Evolutionary conservation across 2,888 invertebrate species (phyloP).

Genomic region (Ochlodes sylvanus): DNA sequence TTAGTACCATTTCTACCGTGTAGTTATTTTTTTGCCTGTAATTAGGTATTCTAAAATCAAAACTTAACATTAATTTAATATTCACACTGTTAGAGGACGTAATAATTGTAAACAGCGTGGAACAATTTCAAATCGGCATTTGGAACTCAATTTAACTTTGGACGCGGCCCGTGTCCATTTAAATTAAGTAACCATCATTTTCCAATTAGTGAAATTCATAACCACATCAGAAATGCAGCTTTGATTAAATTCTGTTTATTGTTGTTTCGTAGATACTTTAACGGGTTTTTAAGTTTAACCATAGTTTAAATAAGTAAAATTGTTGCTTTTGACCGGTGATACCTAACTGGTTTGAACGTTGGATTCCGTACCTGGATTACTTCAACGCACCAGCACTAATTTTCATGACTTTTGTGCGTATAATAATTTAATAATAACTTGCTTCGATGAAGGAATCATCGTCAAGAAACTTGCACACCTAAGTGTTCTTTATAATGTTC

Average conservation of each 20-base stretch:
- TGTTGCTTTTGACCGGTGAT: too few relatives aligned
- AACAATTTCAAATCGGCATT: slow-evolving; percentile 41
- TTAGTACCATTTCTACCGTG: too few relatives aligned
- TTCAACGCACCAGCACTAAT: too few relatives aligned
- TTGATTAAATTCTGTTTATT: background rate
- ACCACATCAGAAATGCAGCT: background rate
- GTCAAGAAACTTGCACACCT: too few relatives aligned
- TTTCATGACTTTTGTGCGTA: too few relatives aligned
- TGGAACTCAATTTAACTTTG: slow-evolving; percentile 42
- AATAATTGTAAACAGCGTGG: slow-evolving; percentile 37
- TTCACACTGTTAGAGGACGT: slow-evolving; percentile 17
- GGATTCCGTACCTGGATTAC: too few relatives aligned
- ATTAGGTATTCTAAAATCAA: background rate
- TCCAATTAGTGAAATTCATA: slow-evolving; percentile 24
- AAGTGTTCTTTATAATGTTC: too few relatives aligned
- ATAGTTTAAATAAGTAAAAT: background rate
- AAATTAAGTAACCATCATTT: slow-evolving; percentile 34
- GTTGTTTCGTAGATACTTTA: background rate
- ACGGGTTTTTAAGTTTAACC: background rate
- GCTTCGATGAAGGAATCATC: too few relatives aligned
- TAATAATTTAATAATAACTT: too few relatives aligned
- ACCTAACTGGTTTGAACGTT: too few relatives aligned
- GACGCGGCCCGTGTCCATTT: slow-evolving; percentile 28
- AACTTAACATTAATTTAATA: slow-evolving; percentile 5
- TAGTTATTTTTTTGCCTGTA: background rate